Percentiles rank a stretch among this genome's conserved stretches.
Evolutionary conservation across 2,888 invertebrate genomes (phyloP).

Genomic region (Microctonus aethiopoides): DNA sequence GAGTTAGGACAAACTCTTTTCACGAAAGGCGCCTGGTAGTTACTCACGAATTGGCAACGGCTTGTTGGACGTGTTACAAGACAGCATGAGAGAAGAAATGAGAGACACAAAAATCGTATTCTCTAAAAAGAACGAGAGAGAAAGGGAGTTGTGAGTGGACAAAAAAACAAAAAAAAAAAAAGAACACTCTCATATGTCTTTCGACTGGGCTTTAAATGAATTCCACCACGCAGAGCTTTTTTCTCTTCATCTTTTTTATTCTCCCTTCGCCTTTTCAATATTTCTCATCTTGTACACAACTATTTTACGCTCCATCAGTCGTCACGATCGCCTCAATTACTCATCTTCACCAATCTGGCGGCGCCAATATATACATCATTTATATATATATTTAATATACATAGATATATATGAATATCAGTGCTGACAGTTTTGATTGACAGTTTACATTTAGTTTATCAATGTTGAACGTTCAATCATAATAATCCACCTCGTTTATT

Average conservation of each 20-base stretch:
- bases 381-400: neutral
- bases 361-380: neutral
- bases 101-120: neutral
- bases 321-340: constrained; percentile 3
- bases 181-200: neutral
- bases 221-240: constrained; percentile 1
- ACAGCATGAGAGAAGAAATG: neutral
- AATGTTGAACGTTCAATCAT: neutral
- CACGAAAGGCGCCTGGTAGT: constrained; percentile 2
- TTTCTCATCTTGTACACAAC: neutral
- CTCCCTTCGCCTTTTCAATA: neutral
- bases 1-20: constrained; percentile 29
- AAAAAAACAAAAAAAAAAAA: too few relatives aligned
- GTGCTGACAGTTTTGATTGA: constrained; percentile 6
- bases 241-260: neutral
- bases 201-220: constrained; percentile 7
- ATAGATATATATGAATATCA: neutral
- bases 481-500: neutral
- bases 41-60: constrained; percentile 40
- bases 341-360: constrained; percentile 4
- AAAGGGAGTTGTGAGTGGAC: neutral
- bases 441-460: neutral
- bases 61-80: constrained; percentile 42
- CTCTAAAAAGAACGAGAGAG: neutral
- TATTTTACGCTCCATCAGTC: constrained; percentile 11